Conservation (phyloP, 2,888 invertebrate species). For the Hylaea fasciaria region DNA sequence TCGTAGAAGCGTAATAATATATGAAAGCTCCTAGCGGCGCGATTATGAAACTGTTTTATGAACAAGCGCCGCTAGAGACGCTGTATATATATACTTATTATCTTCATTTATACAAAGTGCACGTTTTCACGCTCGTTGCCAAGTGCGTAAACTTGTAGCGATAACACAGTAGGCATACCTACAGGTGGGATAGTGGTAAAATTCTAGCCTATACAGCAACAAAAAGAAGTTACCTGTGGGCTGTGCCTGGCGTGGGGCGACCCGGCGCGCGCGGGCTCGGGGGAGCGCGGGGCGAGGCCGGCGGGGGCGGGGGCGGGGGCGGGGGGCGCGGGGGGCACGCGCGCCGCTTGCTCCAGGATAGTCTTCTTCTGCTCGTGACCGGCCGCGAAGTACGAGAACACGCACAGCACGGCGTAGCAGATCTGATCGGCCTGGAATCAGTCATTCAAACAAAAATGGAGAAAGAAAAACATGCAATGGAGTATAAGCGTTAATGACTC, state of each 20-base stretch:
- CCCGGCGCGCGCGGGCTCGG: conserved; percentile 27
- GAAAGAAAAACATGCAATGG: conserved; percentile 10
- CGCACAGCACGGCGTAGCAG: conserved; percentile 99
- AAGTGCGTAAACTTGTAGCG: too few relatives aligned
- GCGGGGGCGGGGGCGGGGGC: conserved; percentile 41
- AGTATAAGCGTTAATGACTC: too few relatives aligned
- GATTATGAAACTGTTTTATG: too few relatives aligned
- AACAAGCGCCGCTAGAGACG: too few relatives aligned
- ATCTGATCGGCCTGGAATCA: conserved; percentile 97
- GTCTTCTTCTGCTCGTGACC: conserved; percentile 90
- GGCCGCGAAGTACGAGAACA: conserved; percentile 99
- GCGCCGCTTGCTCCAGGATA: conserved; percentile 78
- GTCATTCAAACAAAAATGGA: background rate
- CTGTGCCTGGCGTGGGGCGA: conserved; percentile 37
- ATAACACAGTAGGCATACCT: too few relatives aligned
- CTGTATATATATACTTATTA: too few relatives aligned
- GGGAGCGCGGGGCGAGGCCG: conserved; percentile 34
- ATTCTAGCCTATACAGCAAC: too few relatives aligned
- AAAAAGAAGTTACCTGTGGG: conserved; percentile 49
- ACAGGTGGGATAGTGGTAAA: too few relatives aligned
- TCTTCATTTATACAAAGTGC: too few relatives aligned
- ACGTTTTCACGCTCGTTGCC: too few relatives aligned
- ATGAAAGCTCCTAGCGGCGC: too few relatives aligned
- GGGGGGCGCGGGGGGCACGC: conserved; percentile 60
- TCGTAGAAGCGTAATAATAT: background rate